These are phyloP conservation scores for Aspidiotus destructor DNA, from an alignment of 2,888 invertebrate species.

Conservation along the genomic window DNA sequence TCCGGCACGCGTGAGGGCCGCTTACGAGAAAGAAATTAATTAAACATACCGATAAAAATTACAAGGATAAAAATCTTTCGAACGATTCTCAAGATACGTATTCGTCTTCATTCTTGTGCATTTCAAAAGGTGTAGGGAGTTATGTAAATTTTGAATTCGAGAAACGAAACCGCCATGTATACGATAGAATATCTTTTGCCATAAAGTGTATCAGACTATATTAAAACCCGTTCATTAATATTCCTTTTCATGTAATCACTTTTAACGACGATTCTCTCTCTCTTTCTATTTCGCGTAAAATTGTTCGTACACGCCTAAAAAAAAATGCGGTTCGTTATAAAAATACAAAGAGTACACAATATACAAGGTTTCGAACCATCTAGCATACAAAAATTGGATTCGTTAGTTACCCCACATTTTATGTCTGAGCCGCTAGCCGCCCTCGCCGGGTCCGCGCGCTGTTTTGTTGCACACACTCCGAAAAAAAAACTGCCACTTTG, in stretches of 20 bases:
- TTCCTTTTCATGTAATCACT: conserved; percentile 18
- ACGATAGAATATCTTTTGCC: too few relatives aligned
- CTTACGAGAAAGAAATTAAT: too few relatives aligned
- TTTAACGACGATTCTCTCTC: background rate
- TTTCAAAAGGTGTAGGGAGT: too few relatives aligned
- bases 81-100: too few relatives aligned
- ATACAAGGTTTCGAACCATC: background rate
- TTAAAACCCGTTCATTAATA: conserved; percentile 26
- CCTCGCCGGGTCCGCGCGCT: background rate
- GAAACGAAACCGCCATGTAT: too few relatives aligned
- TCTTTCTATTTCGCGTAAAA: background rate
- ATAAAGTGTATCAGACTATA: too few relatives aligned
- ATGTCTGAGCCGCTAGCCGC: background rate
- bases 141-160: too few relatives aligned
- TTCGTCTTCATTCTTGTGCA: too few relatives aligned
- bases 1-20: too few relatives aligned
- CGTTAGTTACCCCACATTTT: conserved; percentile 17
- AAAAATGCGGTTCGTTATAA: conserved; percentile 17
- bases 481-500: background rate
- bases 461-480: background rate
- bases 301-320: background rate
- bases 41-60: too few relatives aligned
- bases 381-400: conserved; percentile 22
- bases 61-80: too few relatives aligned
- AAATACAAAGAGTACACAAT: conserved; percentile 20